Base-by-base conservation (phyloP, 2,797 vertebrate genomes). In the Emys orbicularis region DNA sequence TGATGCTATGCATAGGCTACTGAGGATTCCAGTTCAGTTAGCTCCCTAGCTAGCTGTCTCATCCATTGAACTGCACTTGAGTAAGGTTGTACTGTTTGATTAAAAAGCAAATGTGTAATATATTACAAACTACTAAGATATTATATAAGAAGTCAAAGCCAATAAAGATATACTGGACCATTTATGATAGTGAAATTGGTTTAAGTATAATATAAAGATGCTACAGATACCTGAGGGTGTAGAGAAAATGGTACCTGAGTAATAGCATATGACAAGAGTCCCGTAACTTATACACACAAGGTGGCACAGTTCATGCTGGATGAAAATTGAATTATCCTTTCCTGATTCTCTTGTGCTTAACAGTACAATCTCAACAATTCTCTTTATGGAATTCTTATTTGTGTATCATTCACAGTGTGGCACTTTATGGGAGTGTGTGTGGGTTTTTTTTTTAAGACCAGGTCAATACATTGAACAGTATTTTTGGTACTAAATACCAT, bases 251-350 rank as follows among this genome's bases (percentile, higher is more conserved):
- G 16, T 76, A 76, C 25, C 44, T 25, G 44, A 76, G 25, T 16
- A 11, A 10, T n/a, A 74, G 59, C 0, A 6, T 0, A 0, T 15
- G 5, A n/a, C 41, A 25, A n/a, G 12, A 3, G 0, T 2, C 23
- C 11, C 5, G 2, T 25, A 50, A 18, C 21, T 65, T 15, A 37
- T 50, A 83, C 54, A 5, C 54, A 4, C 13, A 8, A 65, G 50
- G 11, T 56, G 29, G n/a, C 27, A 79, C 6, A 6, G 41, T 5
- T 68, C 54, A 7, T 37, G 19, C 5, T 8, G 23, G 76, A 4
- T n/a, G 59, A 82, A 53, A 79, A 68, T 89, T 54, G 47, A 56
- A 59, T 3, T 54, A 54, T 25, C 0, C 0, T 31, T 80, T 84
- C 44, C 81, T 37, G n/a, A 37, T 37, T 37, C n/a, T 10, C 19